Evolutionary conservation across 1,140 invertebrate species (phyloP), one percentile per base, ranked within the genome.

Genomic region (Lordiphosa collinella): DNA sequence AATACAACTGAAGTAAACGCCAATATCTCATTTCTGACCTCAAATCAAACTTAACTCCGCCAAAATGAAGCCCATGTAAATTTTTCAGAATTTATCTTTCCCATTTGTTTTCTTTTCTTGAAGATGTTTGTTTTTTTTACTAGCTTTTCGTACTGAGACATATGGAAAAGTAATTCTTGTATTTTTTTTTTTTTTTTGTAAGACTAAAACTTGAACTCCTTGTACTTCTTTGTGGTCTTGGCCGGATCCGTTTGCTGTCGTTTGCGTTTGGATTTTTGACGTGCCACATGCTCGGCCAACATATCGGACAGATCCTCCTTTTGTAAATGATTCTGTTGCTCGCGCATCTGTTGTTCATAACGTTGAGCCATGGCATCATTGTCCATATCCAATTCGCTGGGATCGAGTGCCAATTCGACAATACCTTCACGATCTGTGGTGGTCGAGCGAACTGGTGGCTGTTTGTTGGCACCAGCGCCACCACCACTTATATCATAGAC

Each of bases 261-360:
- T 86, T 98, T 98, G 63, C 97, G 92, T 90, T 98, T 97, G 86
- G 94, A 95, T 92, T 96, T 97, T 89, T 98, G 96, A 71, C 97
- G 93, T 14, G 97, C 96, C 13, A 98, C 96, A 90, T 99, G 98
- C 90, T 99, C 98, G 14, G 97, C 97, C 58, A 99, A 92, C 97
- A 99, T 99, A 87, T 99, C 98, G 13, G 96, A 98, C 9, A 99
- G 92, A 91, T 99, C 98, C 91, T 99, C 98, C 63, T 96, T 95
- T 61, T 95, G 94, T 29, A 96, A 90, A 87, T 95, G 92, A 68
- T 94, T 94, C 82, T 98, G 96, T 78, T 97, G 94, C 85, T 98
- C 97, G 38, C 96, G 92, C 90, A 99, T 93, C 54, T 98, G 97
- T 71, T 99, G 96, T 88, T 99, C 98, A 89, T 99, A 99, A 31